A percentile compares a stretch with the other conserved stretches of the same genome.
Evolutionary conservation across 2,113 vertebrate species (phyloP).

Genomic region (Myxocyprinus asiaticus): DNA sequence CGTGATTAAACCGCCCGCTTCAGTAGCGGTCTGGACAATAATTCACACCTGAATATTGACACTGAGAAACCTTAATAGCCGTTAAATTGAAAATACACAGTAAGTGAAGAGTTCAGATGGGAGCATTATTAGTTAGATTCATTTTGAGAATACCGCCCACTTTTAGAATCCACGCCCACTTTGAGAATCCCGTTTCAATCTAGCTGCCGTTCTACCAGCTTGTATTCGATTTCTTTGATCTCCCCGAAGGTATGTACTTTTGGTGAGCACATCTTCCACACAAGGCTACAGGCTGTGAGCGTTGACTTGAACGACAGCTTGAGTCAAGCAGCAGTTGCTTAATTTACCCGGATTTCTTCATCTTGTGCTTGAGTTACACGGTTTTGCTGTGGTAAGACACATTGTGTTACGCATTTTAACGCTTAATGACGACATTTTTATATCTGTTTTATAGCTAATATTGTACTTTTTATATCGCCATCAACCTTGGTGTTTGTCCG

Average conservation of each 20-base stretch:
- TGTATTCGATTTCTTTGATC: no score
- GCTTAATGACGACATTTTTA: no score
- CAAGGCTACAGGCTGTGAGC: not conserved
- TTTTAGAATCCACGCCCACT: not conserved
- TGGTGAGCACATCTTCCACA: not conserved
- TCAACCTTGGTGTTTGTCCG: no score
- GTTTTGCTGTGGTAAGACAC: constrained; percentile 11
- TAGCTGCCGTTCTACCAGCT: not conserved
- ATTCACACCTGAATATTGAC: not conserved
- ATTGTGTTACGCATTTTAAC: no score
- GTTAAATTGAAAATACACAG: not conserved
- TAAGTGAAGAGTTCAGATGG: no score
- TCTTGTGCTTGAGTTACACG: not conserved
- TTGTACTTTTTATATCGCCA: not conserved
- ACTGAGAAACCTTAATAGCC: not conserved
- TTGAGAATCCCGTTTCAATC: not conserved
- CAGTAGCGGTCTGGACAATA: no score
- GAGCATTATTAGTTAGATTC: no score
- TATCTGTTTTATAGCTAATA: not conserved
- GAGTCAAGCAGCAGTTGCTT: not conserved
- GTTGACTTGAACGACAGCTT: not conserved
- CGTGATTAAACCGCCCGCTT: not conserved
- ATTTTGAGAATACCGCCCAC: not conserved
- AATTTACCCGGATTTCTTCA: not conserved
- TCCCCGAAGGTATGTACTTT: no score